Conservation (phyloP, 2,113 vertebrate species). For the Perca flavescens region DNA sequence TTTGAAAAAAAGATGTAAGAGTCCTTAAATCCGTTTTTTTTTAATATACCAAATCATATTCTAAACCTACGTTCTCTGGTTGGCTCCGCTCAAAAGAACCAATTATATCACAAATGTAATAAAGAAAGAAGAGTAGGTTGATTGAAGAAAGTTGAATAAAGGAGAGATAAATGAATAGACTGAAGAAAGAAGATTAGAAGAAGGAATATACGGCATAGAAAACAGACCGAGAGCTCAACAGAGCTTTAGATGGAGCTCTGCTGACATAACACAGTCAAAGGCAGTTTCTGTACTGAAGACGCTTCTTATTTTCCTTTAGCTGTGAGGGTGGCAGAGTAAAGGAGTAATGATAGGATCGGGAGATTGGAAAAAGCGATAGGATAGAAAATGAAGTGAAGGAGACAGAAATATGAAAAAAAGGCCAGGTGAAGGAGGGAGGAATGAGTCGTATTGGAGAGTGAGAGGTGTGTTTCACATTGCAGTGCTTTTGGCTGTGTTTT, state of each 20-base stretch:
- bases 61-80: not conserved
- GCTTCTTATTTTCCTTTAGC: not conserved
- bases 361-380: not conserved
- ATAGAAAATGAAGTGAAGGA: not conserved
- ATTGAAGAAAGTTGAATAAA: not conserved
- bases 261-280: constrained; percentile 10
- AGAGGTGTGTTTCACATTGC: constrained; percentile 22
- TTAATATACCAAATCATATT: not conserved
- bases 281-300: not conserved
- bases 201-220: not conserved
- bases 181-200: not conserved
- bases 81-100: not conserved
- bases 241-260: constrained; percentile 19
- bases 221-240: constrained; percentile 1
- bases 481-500: constrained; percentile 5
- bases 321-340: constrained; percentile 5
- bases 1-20: not conserved
- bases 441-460: not conserved
- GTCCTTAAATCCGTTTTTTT: not conserved
- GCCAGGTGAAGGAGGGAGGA: not conserved
- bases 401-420: not conserved
- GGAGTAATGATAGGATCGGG: not conserved
- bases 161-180: not conserved
- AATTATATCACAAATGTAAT: not conserved
- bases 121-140: not conserved